Evolutionary conservation across 1,140 invertebrate species (phyloP), one percentile per base, ranked within the genome.

Genomic region (Meloidogyne floridensis): DNA sequence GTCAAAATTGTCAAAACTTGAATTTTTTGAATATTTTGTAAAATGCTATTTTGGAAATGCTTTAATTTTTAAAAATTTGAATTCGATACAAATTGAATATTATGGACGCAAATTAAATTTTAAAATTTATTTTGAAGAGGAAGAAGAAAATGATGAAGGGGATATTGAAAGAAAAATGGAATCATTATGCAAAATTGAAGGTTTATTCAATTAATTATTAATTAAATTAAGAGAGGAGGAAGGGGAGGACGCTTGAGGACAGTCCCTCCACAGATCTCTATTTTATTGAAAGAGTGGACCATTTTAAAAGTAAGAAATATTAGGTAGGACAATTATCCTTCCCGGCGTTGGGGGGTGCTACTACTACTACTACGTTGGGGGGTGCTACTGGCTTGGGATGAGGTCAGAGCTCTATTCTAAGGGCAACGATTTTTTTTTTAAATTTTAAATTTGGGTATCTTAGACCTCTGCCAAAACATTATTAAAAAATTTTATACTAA

Each of bases 31-130:
- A 11, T 71, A 71, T 51, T 79, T 75, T 59, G 11, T 80, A 54
- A 69, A 43, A n/a, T 74, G 54, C 3, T 81, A 80, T 72, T 79
- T 81, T 47, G 51, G 51, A 15, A 51, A 77, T 69, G 59, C 80
- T 51, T 51, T 81, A n/a, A 13, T 71, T n/a, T 20, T 18, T 11
- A 51, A n/a, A 13, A 20, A 70, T 70, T 53, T n/a, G 8, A 53
- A 79, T 20, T 65, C 54, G 11, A 65, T 80, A 18, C 18, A 69
- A 53, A 54, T 81, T n/a, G 71, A 18, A 47, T 81, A 81, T 70
- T 81, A 81, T 20, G 80, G 80, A 11, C 72, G 70, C 11, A 65
- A 76, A n/a, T 56, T 81, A 53, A 47, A 71, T 65, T 81, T 81
- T 54, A 8, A 65, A 42, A 20, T 81, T 53, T 7, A 18, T 43